A percentile compares a stretch with the other conserved stretches of the same genome.
Evolutionary conservation across 2,113 vertebrate genomes (phyloP).

Genomic region (Oophaga pumilio): DNA sequence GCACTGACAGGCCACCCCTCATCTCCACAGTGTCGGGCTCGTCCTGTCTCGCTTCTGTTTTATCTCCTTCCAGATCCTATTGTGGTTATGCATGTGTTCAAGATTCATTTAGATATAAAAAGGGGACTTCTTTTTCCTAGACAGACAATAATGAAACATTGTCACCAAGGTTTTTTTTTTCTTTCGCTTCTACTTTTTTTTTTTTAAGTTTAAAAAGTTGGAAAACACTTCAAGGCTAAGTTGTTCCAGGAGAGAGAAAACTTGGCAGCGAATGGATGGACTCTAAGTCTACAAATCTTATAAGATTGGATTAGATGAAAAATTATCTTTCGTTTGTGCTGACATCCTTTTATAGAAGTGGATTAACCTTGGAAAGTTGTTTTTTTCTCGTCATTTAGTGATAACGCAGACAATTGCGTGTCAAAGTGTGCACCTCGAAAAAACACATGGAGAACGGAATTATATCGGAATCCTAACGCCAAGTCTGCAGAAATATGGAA

Average conservation of each 20-base stretch:
- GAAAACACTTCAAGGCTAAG: constrained; percentile 78
- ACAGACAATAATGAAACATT: constrained; percentile 72
- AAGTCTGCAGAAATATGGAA: neutral
- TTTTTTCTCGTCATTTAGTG: neutral
- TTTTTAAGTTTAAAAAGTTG: constrained; percentile 71
- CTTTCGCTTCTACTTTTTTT: neutral
- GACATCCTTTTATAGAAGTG: constrained; percentile 51
- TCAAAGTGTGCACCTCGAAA: neutral
- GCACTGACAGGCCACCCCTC: constrained; percentile 67
- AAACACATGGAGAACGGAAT: neutral
- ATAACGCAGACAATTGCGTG: neutral
- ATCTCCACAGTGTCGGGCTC: constrained; percentile 71
- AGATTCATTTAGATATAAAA: constrained; percentile 73
- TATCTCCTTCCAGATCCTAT: constrained; percentile 78
- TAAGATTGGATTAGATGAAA: constrained; percentile 56
- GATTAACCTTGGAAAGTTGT: constrained; percentile 11
- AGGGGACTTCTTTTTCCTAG: constrained; percentile 73
- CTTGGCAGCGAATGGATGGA: constrained; percentile 64
- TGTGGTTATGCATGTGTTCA: constrained; percentile 75
- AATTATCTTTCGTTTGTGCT: constrained; percentile 2
- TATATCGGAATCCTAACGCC: neutral
- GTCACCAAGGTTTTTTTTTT: constrained; percentile 63
- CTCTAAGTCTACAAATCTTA: constrained; percentile 67
- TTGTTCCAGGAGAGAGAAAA: constrained; percentile 72
- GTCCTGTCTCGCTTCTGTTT: constrained; percentile 69